Base-by-base conservation (phyloP, 92 coral and sea anemone species). In the Bergia sp. region DNA sequence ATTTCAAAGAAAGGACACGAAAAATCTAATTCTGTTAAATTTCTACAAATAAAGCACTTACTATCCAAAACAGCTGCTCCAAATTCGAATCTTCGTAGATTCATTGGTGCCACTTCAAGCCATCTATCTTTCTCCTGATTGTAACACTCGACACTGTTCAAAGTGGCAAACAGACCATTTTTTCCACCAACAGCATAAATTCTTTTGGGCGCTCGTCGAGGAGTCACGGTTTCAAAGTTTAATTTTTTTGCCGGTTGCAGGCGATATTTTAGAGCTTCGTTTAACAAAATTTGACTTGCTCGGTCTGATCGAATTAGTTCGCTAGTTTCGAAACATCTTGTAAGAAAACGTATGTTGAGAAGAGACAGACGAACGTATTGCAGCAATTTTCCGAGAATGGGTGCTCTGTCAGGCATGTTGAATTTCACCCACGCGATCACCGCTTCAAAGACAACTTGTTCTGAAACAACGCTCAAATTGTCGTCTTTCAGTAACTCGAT, bases 181-280 rank as follows among this genome's bases (percentile, higher is more conserved):
- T 96, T 96, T 5, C 98, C 98, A 39, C 98, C 98, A 47, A 96
- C 92, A 8, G 98, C 96, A 89, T 86, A 93, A 77, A 96, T 94
- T 41, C 96, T 93, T 40, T 90, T 91, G 7, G 97, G 93, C 3
- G 98, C 91, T 18, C 97, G 89, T 37, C 98, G 91, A 18, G 93
- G 94, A 49, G 88, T 85, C 44, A 93, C 85, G 23, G 87, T 80
- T 7, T 90, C 87, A 66, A 75, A 91, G 44, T 94, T 82, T 18
- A 47, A 81, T 79, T 90, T 85, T 76, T 92, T 96, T 41, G 90
- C 88, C 80, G 92, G 93, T 53, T 89, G 80, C 37, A 92, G 91
- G 78, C 97, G 92, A 72, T 85, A 82, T 81, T 94, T 92, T 15
- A 96, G 74, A 38, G 96, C 92, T 66, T 96, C 97, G 75, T 91